These are phyloP conservation scores for Neotoma lepida DNA, from an alignment of 2,113 vertebrate genomes.

Conservation along the genomic window DNA sequence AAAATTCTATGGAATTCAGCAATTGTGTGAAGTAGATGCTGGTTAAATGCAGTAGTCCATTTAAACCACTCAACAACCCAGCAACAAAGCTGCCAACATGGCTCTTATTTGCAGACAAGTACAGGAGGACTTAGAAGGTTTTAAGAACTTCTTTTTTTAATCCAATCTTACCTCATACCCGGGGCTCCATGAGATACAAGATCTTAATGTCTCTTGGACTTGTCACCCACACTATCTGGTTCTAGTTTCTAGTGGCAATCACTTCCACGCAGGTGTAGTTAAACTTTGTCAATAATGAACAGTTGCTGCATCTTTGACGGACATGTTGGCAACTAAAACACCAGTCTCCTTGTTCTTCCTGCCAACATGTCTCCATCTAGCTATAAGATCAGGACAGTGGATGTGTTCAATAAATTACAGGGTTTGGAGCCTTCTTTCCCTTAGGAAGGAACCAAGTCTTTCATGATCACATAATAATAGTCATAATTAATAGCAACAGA, in stretches of 20 bases:
- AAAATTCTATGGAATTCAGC: neutral
- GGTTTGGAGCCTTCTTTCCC: neutral
- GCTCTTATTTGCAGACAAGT: neutral
- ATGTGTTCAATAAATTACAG: neutral
- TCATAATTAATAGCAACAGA: neutral
- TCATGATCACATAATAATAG: neutral
- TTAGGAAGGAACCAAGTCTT: neutral
- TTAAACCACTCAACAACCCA: neutral
- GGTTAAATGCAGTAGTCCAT: neutral
- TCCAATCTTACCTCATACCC: neutral
- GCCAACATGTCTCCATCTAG: neutral
- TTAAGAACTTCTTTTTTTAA: neutral
- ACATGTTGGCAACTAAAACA: neutral
- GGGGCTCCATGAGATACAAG: neutral
- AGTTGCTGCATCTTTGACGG: neutral
- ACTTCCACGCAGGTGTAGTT: neutral
- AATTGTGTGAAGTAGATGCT: neutral
- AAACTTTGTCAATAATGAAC: neutral
- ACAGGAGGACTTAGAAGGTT: neutral
- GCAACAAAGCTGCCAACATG: neutral
- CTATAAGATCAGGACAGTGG: neutral
- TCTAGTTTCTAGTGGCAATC: neutral
- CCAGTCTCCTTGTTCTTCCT: neutral
- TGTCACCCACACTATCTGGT: neutral
- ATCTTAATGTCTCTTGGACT: neutral